Conservation (phyloP, 2,797 vertebrate genomes). For the Esox lucius region DNA sequence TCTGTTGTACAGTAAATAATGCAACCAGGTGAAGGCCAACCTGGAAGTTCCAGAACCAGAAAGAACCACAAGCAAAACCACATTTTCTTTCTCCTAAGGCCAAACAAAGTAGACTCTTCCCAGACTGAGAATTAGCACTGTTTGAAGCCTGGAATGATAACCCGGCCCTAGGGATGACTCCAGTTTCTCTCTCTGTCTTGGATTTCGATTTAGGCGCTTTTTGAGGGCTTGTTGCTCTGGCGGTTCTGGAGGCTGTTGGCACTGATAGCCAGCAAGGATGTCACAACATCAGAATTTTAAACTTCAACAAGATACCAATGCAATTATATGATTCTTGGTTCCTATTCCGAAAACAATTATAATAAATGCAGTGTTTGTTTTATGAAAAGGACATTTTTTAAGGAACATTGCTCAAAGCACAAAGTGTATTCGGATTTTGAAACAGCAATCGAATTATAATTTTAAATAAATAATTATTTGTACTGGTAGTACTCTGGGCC, state of each 20-base stretch:
- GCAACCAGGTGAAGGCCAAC: slow-evolving; percentile 18
- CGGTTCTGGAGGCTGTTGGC: neutral
- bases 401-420: too few relatives aligned
- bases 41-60: slow-evolving; percentile 8
- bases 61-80: too few relatives aligned
- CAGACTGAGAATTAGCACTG: slow-evolving; percentile 12
- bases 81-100: slow-evolving; percentile 11
- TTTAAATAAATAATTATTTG: too few relatives aligned
- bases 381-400: too few relatives aligned
- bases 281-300: too few relatives aligned
- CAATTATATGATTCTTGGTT: too few relatives aligned
- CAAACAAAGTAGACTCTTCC: slow-evolving; percentile 9
- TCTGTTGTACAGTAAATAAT: slow-evolving; percentile 23
- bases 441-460: too few relatives aligned
- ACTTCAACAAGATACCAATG: too few relatives aligned
- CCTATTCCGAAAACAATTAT: too few relatives aligned
- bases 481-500: too few relatives aligned
- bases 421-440: too few relatives aligned
- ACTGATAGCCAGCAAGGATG: neutral
- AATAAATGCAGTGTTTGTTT: too few relatives aligned
- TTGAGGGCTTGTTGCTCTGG: neutral
- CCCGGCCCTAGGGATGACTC: neutral
- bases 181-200: neutral
- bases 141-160: neutral
- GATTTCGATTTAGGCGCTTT: neutral